phyloP scores from a whole-genome alignment of 2,797 vertebrate genomes.

The Lacerta bilineata region DNA sequence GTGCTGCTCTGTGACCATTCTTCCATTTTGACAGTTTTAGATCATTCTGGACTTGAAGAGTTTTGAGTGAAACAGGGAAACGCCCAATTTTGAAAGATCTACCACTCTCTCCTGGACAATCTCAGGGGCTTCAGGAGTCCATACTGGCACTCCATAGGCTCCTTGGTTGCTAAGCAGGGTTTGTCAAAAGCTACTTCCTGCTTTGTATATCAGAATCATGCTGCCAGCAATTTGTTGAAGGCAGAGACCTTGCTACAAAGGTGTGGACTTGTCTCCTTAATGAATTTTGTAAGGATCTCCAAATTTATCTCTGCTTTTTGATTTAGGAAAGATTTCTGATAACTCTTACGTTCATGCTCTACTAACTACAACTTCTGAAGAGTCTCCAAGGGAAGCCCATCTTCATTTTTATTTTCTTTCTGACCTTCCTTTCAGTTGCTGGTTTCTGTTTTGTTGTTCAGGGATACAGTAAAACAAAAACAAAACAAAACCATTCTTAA shows the following conservation, averaged over 20 bases:
- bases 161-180: background rate
- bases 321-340: background rate
- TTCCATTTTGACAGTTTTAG: background rate
- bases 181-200: background rate
- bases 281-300: background rate
- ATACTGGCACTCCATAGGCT: background rate
- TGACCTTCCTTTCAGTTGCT: background rate
- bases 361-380: background rate
- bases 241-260: background rate
- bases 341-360: background rate
- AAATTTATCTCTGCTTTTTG: no score
- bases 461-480: background rate
- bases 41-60: background rate
- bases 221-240: background rate
- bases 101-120: background rate
- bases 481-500: background rate
- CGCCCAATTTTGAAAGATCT: background rate
- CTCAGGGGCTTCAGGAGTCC: background rate
- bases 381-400: background rate
- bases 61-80: background rate
- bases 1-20: background rate
- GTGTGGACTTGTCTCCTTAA: no score
- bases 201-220: background rate
- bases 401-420: background rate
- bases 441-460: background rate